Conservation (phyloP, 2,888 invertebrate species). For the Drosophila mayaguana region DNA sequence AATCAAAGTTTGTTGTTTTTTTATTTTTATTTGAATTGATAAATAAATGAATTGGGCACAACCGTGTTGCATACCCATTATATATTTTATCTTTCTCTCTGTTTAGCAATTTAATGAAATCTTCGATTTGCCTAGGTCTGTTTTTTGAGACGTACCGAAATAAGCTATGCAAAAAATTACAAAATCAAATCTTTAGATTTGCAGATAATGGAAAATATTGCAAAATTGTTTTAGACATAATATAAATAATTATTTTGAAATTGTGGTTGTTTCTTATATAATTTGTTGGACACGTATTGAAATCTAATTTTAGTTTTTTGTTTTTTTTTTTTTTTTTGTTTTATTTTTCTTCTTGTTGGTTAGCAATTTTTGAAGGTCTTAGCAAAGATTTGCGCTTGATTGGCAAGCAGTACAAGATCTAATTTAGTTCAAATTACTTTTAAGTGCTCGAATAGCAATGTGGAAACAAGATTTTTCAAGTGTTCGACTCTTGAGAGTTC, state of each 20-base stretch:
- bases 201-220: slow-evolving; percentile 4
- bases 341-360: not conserved
- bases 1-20: slow-evolving; percentile 38
- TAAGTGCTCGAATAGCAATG: slow-evolving; percentile 59
- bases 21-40: slow-evolving; percentile 36
- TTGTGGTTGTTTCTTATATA: slow-evolving; percentile 64
- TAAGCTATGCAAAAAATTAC: slow-evolving; percentile 49
- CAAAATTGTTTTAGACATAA: slow-evolving; percentile 40
- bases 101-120: slow-evolving; percentile 67
- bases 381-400: slow-evolving; percentile 56
- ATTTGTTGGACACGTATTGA: slow-evolving; percentile 37
- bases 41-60: slow-evolving; percentile 57
- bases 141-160: slow-evolving; percentile 5
- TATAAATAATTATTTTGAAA: slow-evolving; percentile 42
- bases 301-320: slow-evolving; percentile 4
- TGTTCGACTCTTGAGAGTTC: slow-evolving; percentile 32
- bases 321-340: slow-evolving; percentile 20
- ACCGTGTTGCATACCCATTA: slow-evolving; percentile 23
- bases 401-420: slow-evolving; percentile 62
- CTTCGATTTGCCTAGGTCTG: slow-evolving; percentile 71
- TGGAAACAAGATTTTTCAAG: slow-evolving; percentile 51
- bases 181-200: slow-evolving; percentile 34
- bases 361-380: slow-evolving; percentile 36
- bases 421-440: slow-evolving; percentile 77
- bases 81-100: slow-evolving; percentile 17